A percentile compares a stretch with the other conserved stretches of the same genome.
Evolutionary conservation across 2,797 vertebrate species (phyloP).

Genomic region (Ceyx erithaca): DNA sequence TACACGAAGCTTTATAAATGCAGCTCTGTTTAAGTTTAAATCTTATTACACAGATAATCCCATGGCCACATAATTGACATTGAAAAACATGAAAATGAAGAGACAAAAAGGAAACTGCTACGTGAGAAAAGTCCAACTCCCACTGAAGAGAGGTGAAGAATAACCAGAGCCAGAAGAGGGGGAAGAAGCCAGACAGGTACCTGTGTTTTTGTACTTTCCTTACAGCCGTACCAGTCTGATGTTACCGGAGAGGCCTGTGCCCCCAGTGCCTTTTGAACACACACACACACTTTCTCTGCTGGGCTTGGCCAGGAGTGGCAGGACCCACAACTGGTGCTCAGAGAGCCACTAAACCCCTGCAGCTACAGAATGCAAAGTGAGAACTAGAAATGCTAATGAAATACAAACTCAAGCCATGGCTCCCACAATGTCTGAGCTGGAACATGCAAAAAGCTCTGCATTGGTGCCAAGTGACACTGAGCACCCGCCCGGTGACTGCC

Average conservation of each 20-base stretch:
- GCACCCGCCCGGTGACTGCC: neutral
- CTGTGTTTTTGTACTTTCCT: neutral
- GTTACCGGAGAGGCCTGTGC: rapidly evolving
- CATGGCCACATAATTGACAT: neutral
- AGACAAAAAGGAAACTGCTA: neutral
- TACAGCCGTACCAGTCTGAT: neutral
- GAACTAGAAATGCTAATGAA: neutral
- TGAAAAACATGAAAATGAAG: neutral
- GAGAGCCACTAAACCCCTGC: neutral
- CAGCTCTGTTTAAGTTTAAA: neutral
- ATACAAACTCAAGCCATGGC: neutral
- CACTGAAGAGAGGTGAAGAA: neutral
- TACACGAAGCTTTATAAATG: neutral
- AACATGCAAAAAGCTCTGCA: neutral
- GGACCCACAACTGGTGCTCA: neutral
- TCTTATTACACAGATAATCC: neutral
- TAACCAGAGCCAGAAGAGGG: neutral
- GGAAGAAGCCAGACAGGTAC: neutral
- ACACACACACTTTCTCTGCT: neutral
- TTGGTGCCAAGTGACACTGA: neutral
- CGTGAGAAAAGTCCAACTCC: neutral
- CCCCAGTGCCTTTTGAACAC: rapidly evolving
- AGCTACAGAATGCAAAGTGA: neutral
- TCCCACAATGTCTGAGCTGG: neutral
- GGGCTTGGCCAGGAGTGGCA: neutral